These are phyloP conservation scores for Andricus curvator DNA, from an alignment of 2,888 invertebrate species.

Conservation along the genomic window DNA sequence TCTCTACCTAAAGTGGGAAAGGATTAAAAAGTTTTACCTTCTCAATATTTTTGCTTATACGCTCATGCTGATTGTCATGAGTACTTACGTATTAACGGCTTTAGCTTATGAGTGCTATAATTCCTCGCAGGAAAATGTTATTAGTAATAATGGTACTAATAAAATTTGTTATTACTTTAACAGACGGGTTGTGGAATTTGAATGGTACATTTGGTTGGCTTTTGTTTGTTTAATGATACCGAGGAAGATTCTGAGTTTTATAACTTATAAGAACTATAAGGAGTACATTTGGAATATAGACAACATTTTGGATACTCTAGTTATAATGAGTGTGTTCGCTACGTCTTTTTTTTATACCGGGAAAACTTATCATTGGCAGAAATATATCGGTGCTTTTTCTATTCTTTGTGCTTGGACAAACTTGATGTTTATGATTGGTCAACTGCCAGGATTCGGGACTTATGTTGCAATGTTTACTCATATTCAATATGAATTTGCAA, in stretches of 20 bases:
- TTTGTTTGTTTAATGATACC: constrained; percentile 74
- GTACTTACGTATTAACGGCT: constrained; percentile 67
- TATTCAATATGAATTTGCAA: constrained; percentile 77
- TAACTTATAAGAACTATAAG: constrained; percentile 71
- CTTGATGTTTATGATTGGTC: constrained; percentile 73
- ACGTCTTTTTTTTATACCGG: constrained; percentile 38
- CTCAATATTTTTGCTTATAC: constrained; percentile 72
- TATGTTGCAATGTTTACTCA: constrained; percentile 79
- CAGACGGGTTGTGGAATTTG: constrained; percentile 67
- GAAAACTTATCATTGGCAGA: constrained; percentile 74
- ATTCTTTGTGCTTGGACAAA: constrained; percentile 75
- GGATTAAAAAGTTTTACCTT: constrained; percentile 78
- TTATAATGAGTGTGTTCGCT: too few species aligned
- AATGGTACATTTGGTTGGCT: constrained; percentile 71
- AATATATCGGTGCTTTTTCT: constrained; percentile 76
- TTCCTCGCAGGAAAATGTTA: too few species aligned
- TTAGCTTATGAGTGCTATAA: too few species aligned
- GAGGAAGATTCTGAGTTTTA: constrained; percentile 73
- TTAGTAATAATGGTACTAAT: too few species aligned
- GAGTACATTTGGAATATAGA: constrained; percentile 72
- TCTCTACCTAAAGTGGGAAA: constrained; percentile 78
- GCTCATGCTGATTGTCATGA: constrained; percentile 73
- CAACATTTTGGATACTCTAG: too few species aligned
- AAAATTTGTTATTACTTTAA: too few species aligned
- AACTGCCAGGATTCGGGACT: constrained; percentile 78